Conservation (phyloP, 1,140 invertebrate species). For the Arion vulgaris region DNA sequence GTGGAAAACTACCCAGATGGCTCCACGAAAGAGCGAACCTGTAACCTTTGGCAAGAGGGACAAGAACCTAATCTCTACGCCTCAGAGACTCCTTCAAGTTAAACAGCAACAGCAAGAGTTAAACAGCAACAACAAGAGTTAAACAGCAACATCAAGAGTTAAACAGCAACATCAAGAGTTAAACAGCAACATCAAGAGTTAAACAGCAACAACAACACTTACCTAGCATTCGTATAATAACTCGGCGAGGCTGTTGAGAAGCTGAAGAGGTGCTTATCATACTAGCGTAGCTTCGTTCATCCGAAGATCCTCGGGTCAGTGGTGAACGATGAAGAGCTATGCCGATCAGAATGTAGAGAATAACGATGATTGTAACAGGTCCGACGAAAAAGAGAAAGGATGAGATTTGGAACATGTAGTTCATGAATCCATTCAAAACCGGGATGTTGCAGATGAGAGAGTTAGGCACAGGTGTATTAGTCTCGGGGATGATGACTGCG, state of each 20-base stretch:
- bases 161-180: too few species aligned
- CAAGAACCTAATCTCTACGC: too few species aligned
- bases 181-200: too few species aligned
- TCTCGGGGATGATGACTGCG: slow-evolving; percentile 50
- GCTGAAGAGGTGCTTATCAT: neutral
- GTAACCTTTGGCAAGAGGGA: too few species aligned
- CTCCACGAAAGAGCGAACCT: too few species aligned
- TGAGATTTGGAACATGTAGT: slow-evolving; percentile 64
- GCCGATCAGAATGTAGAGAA: slow-evolving; percentile 72
- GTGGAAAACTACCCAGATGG: too few species aligned
- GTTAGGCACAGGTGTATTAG: slow-evolving; percentile 55
- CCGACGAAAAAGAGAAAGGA: slow-evolving; percentile 72
- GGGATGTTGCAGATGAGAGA: slow-evolving; percentile 69
- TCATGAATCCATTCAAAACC: slow-evolving; percentile 52
- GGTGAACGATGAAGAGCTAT: slow-evolving; percentile 65
- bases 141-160: too few species aligned
- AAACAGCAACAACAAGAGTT: too few species aligned
- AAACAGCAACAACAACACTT: slow-evolving; percentile 41
- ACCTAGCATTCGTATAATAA: slow-evolving; percentile 64
- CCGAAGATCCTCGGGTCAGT: slow-evolving; percentile 44
- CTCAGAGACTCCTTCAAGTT: too few species aligned
- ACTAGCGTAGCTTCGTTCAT: slow-evolving; percentile 44
- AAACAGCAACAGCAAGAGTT: too few species aligned
- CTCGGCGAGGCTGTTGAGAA: slow-evolving; percentile 52
- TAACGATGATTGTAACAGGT: slow-evolving; percentile 72